A percentile compares a stretch with the other conserved stretches of the same genome.
These are phyloP conservation scores for Platichthys flesus DNA, from an alignment of 2,113 vertebrate genomes.

Conservation along the genomic window DNA sequence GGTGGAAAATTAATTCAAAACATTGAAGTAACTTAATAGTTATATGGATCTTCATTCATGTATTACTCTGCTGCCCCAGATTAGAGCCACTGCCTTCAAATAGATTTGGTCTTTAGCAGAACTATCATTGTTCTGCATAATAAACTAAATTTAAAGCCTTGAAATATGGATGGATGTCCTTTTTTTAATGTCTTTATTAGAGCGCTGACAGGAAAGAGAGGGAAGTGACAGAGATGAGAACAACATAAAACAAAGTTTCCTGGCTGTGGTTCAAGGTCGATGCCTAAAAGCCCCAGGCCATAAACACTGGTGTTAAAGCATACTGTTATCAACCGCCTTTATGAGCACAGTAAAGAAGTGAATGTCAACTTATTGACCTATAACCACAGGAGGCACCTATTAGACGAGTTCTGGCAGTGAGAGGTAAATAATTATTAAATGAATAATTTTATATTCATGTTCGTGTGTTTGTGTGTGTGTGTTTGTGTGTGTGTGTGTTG, in stretches of 20 bases:
- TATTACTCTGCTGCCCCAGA: not conserved
- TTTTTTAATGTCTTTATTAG: not conserved
- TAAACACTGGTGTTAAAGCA: not conserved
- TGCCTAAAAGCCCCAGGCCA: not conserved
- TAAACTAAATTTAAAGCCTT: too few species aligned
- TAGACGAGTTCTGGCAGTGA: too few species aligned
- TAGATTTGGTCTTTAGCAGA: not conserved
- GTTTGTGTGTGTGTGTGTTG: constrained; percentile 21
- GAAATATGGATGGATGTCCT: not conserved
- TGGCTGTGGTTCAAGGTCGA: not conserved
- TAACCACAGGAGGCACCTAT: too few species aligned
- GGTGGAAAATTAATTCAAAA: too few species aligned
- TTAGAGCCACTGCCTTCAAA: not conserved
- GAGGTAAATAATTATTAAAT: too few species aligned
- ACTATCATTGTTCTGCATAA: not conserved
- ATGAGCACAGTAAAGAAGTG: too few species aligned
- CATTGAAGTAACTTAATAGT: not conserved
- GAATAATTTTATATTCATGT: not conserved
- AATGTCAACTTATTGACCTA: too few species aligned
- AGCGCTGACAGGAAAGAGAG: not conserved
- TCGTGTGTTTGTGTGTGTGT: too few species aligned
- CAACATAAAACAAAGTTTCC: not conserved
- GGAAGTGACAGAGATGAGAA: not conserved
- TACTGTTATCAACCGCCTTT: too few species aligned
- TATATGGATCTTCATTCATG: not conserved